These are phyloP conservation scores for Capitella teleta DNA, from an alignment of 1,140 invertebrate genomes.

Conservation along the genomic window DNA sequence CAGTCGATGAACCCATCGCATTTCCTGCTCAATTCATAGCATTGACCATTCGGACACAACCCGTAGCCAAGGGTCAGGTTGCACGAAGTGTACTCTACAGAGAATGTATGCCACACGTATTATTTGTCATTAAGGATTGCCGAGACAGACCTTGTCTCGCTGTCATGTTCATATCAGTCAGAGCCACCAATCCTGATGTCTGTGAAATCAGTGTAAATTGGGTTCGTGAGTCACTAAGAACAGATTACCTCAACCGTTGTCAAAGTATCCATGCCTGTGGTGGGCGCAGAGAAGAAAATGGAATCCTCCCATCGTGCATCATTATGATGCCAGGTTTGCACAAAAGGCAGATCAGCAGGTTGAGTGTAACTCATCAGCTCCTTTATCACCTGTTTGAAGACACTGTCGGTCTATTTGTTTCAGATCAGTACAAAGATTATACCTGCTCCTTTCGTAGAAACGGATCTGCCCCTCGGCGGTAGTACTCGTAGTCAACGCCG, in stretches of 20 bases:
- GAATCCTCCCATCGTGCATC: slow-evolving; percentile 69
- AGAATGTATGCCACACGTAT: background rate
- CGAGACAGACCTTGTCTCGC: background rate
- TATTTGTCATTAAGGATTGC: background rate
- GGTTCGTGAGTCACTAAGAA: too few species aligned
- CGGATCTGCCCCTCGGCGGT: too few species aligned
- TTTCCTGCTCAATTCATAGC: slow-evolving; percentile 4
- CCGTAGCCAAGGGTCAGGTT: slow-evolving; percentile 5
- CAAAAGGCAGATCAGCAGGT: slow-evolving; percentile 64
- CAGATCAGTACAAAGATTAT: too few species aligned
- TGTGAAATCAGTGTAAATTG: background rate
- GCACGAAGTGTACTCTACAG: slow-evolving; percentile 7
- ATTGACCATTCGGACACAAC: slow-evolving; percentile 3
- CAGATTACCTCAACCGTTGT: slow-evolving; percentile 64
- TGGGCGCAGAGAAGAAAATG: slow-evolving; percentile 72
- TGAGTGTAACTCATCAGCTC: slow-evolving; percentile 81
- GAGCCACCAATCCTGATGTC: slow-evolving; percentile 7
- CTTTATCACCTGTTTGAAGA: slow-evolving; percentile 69
- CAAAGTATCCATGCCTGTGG: slow-evolving; percentile 84
- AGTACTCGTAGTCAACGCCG: slow-evolving; percentile 1
- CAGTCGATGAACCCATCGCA: too few species aligned
- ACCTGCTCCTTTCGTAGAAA: slow-evolving; percentile 33
- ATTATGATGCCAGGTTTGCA: slow-evolving; percentile 74
- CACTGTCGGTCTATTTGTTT: too few species aligned
- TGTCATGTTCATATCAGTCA: slow-evolving; percentile 11